Percentiles rank a stretch among this genome's conserved stretches.
Conservation (phyloP, 2,797 vertebrate genomes). For the Acestrorhynchus altus region DNA sequence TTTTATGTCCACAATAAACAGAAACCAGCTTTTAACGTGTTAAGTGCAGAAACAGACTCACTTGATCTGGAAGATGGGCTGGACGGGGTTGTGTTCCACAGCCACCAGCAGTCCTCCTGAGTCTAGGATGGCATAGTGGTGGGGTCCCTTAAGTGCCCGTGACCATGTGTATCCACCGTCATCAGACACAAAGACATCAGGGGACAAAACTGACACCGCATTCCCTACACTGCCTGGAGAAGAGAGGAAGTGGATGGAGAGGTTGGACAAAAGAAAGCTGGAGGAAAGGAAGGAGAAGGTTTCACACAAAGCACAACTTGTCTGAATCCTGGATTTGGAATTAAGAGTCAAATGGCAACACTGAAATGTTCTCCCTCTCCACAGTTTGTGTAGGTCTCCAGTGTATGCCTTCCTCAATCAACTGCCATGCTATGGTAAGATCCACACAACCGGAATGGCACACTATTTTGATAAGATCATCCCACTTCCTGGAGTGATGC, state of each 20-base stretch:
- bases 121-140: conserved; percentile 93
- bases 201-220: conserved; percentile 85
- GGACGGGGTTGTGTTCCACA: conserved; percentile 81
- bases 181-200: conserved; percentile 93
- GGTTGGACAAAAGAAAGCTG: background rate
- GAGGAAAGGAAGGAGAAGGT: background rate
- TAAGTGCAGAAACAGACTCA: conserved; percentile 67
- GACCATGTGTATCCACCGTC: conserved; percentile 94
- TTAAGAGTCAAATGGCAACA: no score
- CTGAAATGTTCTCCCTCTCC: no score
- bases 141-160: conserved; percentile 86
- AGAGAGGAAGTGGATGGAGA: conserved; percentile 7
- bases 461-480: no score
- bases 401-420: no score
- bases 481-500: no score
- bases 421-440: no score
- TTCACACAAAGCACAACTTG: no score
- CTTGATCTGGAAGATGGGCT: conserved; percentile 85
- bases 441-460: no score
- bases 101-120: conserved; percentile 93
- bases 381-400: no score
- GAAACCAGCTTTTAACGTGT: no score
- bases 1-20: no score
- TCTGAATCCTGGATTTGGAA: no score
- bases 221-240: conserved; percentile 90